Conservation (phyloP, 1,140 invertebrate genomes). For the Apis dorsata region DNA sequence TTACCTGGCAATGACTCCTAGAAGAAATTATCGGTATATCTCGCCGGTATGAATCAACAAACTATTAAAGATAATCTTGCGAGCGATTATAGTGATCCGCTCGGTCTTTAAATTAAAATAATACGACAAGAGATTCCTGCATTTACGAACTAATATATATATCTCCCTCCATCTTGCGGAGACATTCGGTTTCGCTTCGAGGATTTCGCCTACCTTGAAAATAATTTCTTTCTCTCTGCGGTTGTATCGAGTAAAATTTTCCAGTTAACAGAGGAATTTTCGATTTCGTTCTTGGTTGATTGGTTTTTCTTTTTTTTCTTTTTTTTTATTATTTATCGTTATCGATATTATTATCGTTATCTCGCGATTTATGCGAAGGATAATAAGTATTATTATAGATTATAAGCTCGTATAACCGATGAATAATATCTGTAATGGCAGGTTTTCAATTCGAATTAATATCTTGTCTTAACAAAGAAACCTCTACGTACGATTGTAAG, state of each 20-base stretch:
- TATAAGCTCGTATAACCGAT: too few relatives aligned
- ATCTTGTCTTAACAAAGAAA: too few relatives aligned
- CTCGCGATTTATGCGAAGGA: too few relatives aligned
- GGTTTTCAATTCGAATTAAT: too few relatives aligned
- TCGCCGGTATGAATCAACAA: background rate
- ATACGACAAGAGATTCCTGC: background rate
- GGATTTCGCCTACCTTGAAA: background rate
- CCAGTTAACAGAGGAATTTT: background rate
- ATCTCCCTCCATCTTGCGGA: too few relatives aligned
- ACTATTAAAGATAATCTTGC: background rate
- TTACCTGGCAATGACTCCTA: background rate
- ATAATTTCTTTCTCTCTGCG: background rate
- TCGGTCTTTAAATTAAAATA: background rate
- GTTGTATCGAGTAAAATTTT: background rate
- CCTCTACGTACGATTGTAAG: too few relatives aligned
- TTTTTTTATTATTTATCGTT: too few relatives aligned
- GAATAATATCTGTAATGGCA: too few relatives aligned
- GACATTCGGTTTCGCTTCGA: constrained; percentile 3
- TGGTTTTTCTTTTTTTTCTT: background rate
- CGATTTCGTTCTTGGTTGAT: background rate
- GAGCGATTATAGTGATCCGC: background rate
- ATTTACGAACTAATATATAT: background rate
- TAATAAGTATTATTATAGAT: too few relatives aligned
- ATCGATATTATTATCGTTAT: too few relatives aligned
- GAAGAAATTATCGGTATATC: background rate